Evolutionary conservation across 92 coral and sea anemone genomes (phyloP).

Genomic region (Zoanthus sansibaricus): DNA sequence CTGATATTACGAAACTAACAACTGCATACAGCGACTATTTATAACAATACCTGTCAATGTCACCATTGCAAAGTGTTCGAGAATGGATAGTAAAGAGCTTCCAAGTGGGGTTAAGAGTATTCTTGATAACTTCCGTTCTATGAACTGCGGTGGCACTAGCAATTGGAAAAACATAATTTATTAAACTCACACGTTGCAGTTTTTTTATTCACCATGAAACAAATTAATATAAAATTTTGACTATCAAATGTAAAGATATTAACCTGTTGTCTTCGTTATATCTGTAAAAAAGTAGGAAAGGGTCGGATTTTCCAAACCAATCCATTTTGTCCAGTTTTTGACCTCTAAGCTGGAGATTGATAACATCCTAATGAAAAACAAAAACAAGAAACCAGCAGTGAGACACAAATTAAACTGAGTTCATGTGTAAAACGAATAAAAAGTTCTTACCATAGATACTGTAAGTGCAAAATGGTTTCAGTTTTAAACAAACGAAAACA

Average conservation of each 20-base stretch:
- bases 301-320: conserved; percentile 98
- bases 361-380: conserved; percentile 75
- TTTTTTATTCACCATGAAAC: neutral
- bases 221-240: neutral
- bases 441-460: neutral
- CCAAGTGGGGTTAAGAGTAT: conserved; percentile 95
- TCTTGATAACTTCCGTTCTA: conserved; percentile 95
- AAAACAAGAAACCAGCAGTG: neutral
- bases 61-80: conserved; percentile 92
- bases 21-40: neutral
- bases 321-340: conserved; percentile 96
- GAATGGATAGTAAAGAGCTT: conserved; percentile 78
- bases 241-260: neutral
- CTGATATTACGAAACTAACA: too few relatives aligned
- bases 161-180: neutral
- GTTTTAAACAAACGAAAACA: too few relatives aligned
- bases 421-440: neutral
- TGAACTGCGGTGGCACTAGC: conserved; percentile 89
- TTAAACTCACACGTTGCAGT: neutral
- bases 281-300: conserved; percentile 94
- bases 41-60: conserved; percentile 81
- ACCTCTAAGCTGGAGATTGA: conserved; percentile 82
- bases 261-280: conserved; percentile 96
- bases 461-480: too few relatives aligned
- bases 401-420: too few relatives aligned